phyloP scores from a whole-genome alignment of 2,113 vertebrate genomes.

The Pygoscelis antarcticus region DNA sequence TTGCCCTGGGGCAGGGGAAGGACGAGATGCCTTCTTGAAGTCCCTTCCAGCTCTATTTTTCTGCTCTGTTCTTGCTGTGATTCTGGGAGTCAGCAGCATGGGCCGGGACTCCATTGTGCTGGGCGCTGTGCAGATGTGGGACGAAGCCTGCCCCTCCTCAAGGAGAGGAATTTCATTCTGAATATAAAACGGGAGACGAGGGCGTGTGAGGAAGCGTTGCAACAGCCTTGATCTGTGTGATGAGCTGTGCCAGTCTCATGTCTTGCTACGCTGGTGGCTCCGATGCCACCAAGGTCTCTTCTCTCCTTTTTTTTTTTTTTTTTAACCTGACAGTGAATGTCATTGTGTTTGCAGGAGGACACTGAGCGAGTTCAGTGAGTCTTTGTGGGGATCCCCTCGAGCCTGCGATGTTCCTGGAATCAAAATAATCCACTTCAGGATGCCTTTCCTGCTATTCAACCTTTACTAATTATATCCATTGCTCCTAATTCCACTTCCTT shows the following conservation, averaged over 20 bases:
- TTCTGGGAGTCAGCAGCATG: neutral
- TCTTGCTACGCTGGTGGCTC: neutral
- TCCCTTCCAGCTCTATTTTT: constrained; percentile 23
- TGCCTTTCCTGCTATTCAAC: constrained; percentile 8
- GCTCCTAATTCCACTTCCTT: neutral
- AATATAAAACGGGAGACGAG: neutral
- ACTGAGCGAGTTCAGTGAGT: rapidly evolving
- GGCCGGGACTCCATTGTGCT: neutral
- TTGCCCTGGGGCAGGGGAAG: neutral
- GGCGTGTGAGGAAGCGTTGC: neutral
- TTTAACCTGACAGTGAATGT: neutral
- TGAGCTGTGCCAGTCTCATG: neutral
- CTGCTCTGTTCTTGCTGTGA: neutral
- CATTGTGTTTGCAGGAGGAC: neutral
- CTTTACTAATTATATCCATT: neutral
- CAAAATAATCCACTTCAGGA: neutral
- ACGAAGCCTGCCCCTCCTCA: neutral
- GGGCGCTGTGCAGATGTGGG: neutral
- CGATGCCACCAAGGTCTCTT: neutral
- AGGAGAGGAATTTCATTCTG: neutral
- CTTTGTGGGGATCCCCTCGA: neutral
- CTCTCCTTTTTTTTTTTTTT: neutral
- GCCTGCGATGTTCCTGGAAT: neutral
- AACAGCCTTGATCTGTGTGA: neutral
- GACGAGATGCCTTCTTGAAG: neutral